Evolutionary conservation across 1,140 invertebrate genomes (phyloP).

Genomic region (Cherax destructor): DNA sequence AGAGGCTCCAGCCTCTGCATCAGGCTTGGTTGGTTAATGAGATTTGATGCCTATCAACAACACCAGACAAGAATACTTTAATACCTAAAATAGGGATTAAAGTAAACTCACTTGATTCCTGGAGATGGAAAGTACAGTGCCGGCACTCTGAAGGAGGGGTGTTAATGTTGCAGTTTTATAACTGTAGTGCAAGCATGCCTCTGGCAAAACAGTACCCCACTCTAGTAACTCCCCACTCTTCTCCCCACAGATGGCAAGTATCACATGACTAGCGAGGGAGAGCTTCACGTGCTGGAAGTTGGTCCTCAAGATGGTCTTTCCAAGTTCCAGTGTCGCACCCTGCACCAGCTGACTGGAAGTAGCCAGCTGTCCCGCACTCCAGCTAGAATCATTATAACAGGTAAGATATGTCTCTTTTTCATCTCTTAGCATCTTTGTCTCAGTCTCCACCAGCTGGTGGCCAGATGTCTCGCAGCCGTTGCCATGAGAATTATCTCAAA

Average conservation of each 20-base stretch:
- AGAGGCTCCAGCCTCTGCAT: no score
- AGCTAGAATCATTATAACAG: slow-evolving; percentile 80
- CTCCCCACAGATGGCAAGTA: slow-evolving; percentile 85
- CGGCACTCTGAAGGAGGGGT: no score
- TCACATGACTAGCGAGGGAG: slow-evolving; percentile 88
- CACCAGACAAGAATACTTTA: no score
- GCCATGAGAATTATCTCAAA: background rate
- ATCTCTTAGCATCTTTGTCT: background rate
- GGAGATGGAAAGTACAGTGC: no score
- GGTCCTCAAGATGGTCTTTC: slow-evolving; percentile 84
- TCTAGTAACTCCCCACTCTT: background rate
- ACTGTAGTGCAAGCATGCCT: no score
- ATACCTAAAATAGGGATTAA: no score
- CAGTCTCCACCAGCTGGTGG: background rate
- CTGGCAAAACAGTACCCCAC: background rate
- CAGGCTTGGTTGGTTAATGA: no score
- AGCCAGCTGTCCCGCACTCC: slow-evolving; percentile 81
- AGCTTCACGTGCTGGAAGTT: slow-evolving; percentile 87
- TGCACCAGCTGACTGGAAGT: slow-evolving; percentile 86
- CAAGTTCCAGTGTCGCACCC: slow-evolving; percentile 88
- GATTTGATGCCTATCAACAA: no score
- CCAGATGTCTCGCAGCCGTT: background rate
- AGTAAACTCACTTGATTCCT: no score
- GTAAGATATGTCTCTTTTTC: slow-evolving; percentile 74
- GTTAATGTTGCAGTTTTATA: no score